phyloP scores from a whole-genome alignment of 2,888 invertebrate species.

The Branchellion lobata region DNA sequence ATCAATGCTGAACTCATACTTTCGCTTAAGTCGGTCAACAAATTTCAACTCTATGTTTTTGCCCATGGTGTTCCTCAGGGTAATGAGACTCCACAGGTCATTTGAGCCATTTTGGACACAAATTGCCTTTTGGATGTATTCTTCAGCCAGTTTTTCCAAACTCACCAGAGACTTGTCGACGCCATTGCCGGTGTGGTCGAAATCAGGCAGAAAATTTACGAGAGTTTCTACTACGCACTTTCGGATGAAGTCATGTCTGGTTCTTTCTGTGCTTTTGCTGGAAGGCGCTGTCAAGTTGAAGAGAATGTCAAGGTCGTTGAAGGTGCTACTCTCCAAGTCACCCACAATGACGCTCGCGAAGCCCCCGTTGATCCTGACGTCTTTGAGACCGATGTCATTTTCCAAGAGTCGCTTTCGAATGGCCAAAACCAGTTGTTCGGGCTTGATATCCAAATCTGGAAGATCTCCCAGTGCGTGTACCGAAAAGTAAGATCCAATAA shows the following conservation, averaged over 20 bases:
- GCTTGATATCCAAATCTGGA: constrained; percentile 68
- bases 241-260: constrained; percentile 78
- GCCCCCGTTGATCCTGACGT: constrained; percentile 93
- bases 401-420: constrained; percentile 84
- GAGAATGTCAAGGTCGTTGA: constrained; percentile 97
- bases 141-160: constrained; percentile 78
- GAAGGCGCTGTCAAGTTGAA: constrained; percentile 79
- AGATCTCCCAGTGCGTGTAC: constrained; percentile 2
- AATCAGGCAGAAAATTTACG: constrained; percentile 76
- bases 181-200: constrained; percentile 72
- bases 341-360: constrained; percentile 90
- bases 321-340: constrained; percentile 70
- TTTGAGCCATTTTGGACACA: constrained; percentile 77
- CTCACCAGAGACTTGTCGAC: constrained; percentile 84
- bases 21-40: constrained; percentile 95
- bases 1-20: constrained; percentile 98
- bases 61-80: constrained; percentile 78
- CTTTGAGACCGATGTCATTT: constrained; percentile 71
- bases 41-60: constrained; percentile 96
- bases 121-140: constrained; percentile 97
- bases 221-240: constrained; percentile 91
- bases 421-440: constrained; percentile 87
- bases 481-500: constrained; percentile 11
- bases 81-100: constrained; percentile 96
- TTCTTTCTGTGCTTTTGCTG: background rate